phyloP scores from a whole-genome alignment of 2,797 vertebrate genomes.

The Margarornis squamiger region DNA sequence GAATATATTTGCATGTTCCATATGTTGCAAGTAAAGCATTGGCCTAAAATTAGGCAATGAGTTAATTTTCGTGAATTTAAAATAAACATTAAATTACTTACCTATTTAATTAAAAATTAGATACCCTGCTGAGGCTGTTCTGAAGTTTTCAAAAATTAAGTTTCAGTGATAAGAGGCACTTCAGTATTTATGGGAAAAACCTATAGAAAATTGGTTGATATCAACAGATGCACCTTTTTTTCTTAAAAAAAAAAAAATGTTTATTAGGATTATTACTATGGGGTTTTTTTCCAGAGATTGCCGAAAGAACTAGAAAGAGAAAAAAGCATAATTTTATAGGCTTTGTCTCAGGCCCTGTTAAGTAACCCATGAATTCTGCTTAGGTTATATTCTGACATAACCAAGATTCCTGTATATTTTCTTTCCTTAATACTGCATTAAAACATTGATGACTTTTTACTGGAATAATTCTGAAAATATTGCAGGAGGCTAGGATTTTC shows the following conservation, averaged over 20 bases:
- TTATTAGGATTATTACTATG: neutral
- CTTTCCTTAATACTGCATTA: neutral
- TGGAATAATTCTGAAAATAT: neutral
- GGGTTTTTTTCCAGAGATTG: neutral
- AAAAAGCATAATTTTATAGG: neutral
- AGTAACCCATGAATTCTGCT: neutral
- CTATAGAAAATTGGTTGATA: neutral
- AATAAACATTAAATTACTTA: neutral
- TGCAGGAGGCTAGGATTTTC: neutral
- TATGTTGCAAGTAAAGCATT: neutral
- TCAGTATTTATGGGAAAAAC: neutral
- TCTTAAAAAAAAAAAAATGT: neutral
- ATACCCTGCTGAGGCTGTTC: neutral
- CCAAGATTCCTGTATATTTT: neutral
- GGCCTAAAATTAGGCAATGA: neutral
- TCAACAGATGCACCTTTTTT: neutral
- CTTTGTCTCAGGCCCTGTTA: neutral
- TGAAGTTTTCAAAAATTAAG: neutral
- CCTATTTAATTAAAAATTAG: neutral
- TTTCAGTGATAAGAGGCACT: neutral
- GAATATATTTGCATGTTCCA: neutral
- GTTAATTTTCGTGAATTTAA: neutral
- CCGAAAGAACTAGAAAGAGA: neutral
- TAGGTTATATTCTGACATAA: neutral
- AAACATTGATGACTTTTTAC: neutral